Base-by-base conservation (phyloP, 2,888 invertebrate species). In the Acronicta psi region DNA sequence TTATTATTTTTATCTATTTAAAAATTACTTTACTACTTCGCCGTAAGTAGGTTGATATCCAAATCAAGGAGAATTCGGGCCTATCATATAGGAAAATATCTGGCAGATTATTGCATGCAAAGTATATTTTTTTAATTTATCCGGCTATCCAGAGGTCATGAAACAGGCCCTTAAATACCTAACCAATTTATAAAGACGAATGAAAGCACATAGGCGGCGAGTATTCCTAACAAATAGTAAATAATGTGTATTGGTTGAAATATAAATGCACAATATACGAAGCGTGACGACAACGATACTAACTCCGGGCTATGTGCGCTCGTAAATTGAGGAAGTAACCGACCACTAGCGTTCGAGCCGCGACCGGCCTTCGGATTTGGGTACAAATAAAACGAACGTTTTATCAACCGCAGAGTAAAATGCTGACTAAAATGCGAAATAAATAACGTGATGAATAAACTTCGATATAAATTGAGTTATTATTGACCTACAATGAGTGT, bases 231-330 rank as follows among this genome's bases (percentile, higher is more conserved):
- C 73, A 77, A 74, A 80, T 79, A 75, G 78, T 75, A 74, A 76
- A 73, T 74, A 67, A 67, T 79, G 80, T 80, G 76, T 84, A 85
- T 83, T 78, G 81, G 83, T 81, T 75, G 79, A 84, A 84, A 85
- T 87, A 89, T 90, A 91, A 91, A 91, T 90, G 85, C 82, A 82
- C 79, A 80, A 80, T 87, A 88, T 86, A 90, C 90, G 90, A 90
- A 85, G 82, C 90, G 87, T 89, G 89, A 88, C 90, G 88, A 90
- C 89, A 87, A 85, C 86, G 83, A 84, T 86, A 89, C 90, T 90
- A 90, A 89, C 88, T 90, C 86, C 82, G 81, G 80, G 78, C 84
- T 84, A 84, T 83, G 84, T 85, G 61, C 82, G 84, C 73, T 85
- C 87, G 87, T 92, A 91, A 92, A 92, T 90, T 83, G 86, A 80